These are phyloP conservation scores for Nebria brevicollis DNA, from an alignment of 2,888 invertebrate species.

Conservation along the genomic window DNA sequence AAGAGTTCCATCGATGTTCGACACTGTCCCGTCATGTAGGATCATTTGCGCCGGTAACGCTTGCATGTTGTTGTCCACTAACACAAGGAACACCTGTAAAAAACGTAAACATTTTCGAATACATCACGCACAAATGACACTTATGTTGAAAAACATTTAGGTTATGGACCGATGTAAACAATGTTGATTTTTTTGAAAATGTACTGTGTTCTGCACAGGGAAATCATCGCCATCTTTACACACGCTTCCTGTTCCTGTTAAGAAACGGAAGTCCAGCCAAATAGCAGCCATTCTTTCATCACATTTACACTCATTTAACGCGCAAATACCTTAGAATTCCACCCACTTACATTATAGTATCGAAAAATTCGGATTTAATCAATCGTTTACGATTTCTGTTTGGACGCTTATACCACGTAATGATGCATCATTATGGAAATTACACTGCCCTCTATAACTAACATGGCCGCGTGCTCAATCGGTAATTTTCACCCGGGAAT, in stretches of 20 bases:
- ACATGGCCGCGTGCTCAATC: slow-evolving; percentile 18
- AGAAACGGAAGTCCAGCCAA: slow-evolving; percentile 61
- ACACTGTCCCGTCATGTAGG: slow-evolving; percentile 59
- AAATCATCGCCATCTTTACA: slow-evolving; percentile 64
- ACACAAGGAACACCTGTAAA: slow-evolving; percentile 26
- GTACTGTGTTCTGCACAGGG: slow-evolving; percentile 55
- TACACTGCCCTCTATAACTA: slow-evolving; percentile 39
- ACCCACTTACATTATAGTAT: slow-evolving; percentile 39
- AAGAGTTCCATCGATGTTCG: slow-evolving; percentile 58
- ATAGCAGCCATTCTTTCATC: slow-evolving; percentile 53
- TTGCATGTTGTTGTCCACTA: slow-evolving; percentile 42
- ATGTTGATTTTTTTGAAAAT: background rate
- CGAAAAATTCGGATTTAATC: slow-evolving; percentile 31
- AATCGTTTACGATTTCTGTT: slow-evolving; percentile 26
- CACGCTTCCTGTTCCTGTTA: slow-evolving; percentile 73
- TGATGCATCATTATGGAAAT: slow-evolving; percentile 43
- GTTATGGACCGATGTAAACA: background rate
- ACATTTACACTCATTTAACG: slow-evolving; percentile 8
- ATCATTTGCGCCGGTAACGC: slow-evolving; percentile 56
- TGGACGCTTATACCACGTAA: slow-evolving; percentile 31
- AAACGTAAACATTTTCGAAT: slow-evolving; percentile 28
- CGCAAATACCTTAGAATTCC: slow-evolving; percentile 2
- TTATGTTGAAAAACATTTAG: background rate
- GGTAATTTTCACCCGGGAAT: slow-evolving; percentile 23
- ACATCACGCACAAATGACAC: background rate